Conservation (phyloP, 2,797 vertebrate species). For the Enteromius afrohamiltoni region DNA sequence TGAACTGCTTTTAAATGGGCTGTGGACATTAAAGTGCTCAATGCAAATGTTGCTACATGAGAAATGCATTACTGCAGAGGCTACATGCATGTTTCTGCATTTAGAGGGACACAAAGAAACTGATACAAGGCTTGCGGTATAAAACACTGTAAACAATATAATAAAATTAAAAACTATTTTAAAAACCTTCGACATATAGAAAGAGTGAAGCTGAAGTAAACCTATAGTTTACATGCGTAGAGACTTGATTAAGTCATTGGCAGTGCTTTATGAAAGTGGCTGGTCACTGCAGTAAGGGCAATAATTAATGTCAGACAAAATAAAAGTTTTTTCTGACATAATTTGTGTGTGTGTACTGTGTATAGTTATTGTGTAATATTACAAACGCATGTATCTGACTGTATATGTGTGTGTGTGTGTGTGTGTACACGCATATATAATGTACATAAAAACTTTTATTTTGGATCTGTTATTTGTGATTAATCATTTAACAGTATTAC, state of each 20-base stretch:
- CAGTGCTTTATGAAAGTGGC: neutral
- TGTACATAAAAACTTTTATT: no score
- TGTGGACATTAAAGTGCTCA: slow-evolving; percentile 27
- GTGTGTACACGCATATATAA: no score
- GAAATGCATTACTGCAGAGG: slow-evolving; percentile 15
- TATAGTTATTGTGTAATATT: no score
- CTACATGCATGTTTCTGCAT: neutral
- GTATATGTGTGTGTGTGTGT: no score
- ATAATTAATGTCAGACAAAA: no score
- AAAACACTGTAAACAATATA: neutral
- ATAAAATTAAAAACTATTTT: neutral
- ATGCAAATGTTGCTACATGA: slow-evolving; percentile 24
- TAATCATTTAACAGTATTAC: no score
- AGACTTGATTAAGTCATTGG: neutral
- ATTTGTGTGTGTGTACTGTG: no score
- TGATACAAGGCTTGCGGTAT: neutral
- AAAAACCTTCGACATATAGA: neutral
- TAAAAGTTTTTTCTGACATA: no score
- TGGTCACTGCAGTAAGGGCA: neutral
- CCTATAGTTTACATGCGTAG: neutral
- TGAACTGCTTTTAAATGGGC: slow-evolving; percentile 33
- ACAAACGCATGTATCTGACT: no score
- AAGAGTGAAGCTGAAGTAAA: neutral
- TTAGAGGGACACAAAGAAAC: slow-evolving; percentile 13
- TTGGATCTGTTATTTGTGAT: no score